These are phyloP conservation scores for Scelioninae gen. 2 DNA, from an alignment of 2,888 invertebrate genomes.

Conservation along the genomic window DNA sequence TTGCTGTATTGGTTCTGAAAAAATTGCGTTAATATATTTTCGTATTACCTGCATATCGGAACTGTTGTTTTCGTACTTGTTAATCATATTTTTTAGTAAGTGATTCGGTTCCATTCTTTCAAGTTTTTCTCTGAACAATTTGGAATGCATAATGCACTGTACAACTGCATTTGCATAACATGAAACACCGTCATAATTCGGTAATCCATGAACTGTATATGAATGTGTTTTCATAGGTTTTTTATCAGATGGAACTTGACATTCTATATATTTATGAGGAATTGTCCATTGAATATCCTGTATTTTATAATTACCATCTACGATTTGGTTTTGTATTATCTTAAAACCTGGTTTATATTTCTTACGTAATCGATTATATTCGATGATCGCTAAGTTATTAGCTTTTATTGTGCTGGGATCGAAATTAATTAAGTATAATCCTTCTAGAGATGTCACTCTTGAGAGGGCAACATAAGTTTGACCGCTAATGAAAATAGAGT, in stretches of 20 bases:
- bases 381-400: too few species aligned
- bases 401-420: constrained; percentile 10
- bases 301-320: not conserved
- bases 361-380: not conserved
- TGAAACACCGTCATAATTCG: not conserved
- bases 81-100: not conserved
- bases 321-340: not conserved
- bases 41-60: not conserved
- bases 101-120: not conserved
- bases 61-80: not conserved
- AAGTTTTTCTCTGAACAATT: not conserved
- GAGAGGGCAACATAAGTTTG: constrained; percentile 22
- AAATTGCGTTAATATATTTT: not conserved
- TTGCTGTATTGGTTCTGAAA: constrained; percentile 47
- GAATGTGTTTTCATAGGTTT: not conserved
- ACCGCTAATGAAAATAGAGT: constrained; percentile 11
- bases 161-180: constrained; percentile 8
- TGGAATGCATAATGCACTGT: constrained; percentile 6
- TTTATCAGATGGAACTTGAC: not conserved
- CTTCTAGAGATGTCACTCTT: constrained; percentile 22
- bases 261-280: not conserved
- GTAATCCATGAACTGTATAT: not conserved
- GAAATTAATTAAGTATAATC: constrained; percentile 26
- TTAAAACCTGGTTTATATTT: not conserved
- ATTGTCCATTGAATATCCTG: not conserved